Conservation (phyloP, 2,888 invertebrate species). For the Lacanobia wlatinum region DNA sequence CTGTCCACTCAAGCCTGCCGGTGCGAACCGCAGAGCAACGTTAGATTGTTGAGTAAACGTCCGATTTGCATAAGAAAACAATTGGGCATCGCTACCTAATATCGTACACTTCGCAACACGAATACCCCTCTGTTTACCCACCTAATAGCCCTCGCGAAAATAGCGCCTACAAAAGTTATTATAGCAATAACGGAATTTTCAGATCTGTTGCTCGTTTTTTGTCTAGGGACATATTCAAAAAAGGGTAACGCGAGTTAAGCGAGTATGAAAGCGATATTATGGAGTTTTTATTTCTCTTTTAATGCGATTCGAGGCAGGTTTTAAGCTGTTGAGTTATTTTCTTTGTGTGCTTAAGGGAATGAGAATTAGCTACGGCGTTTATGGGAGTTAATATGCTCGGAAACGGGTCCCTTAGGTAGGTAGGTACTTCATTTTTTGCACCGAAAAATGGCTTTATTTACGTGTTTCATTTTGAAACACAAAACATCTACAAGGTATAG, state of each 20-base stretch:
- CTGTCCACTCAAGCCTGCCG: conserved; percentile 58
- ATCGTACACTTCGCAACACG: conserved; percentile 35
- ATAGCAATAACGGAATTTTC: conserved; percentile 53
- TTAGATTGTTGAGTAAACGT: conserved; percentile 73
- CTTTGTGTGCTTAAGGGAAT: conserved; percentile 28
- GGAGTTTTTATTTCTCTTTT: conserved; percentile 48
- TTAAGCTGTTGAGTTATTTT: conserved; percentile 40
- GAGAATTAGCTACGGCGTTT: conserved; percentile 35
- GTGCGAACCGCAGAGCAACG: conserved; percentile 58
- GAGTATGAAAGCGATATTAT: conserved; percentile 38
- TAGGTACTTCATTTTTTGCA: neutral
- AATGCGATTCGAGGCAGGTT: conserved; percentile 39
- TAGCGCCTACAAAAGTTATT: conserved; percentile 55
- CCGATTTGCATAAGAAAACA: conserved; percentile 84
- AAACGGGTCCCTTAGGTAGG: conserved; percentile 6
- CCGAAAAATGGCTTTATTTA: neutral
- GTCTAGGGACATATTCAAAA: conserved; percentile 54
- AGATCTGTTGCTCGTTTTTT: conserved; percentile 55
- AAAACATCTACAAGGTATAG: neutral
- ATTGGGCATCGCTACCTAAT: conserved; percentile 60
- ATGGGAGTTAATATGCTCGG: conserved; percentile 29
- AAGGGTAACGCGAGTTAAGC: conserved; percentile 28
- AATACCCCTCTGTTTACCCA: conserved; percentile 50
- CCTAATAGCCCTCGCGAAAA: conserved; percentile 40
- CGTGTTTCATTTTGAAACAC: neutral